phyloP scores from a whole-genome alignment of 2,797 vertebrate genomes.

The Malacoctenus gilli region DNA sequence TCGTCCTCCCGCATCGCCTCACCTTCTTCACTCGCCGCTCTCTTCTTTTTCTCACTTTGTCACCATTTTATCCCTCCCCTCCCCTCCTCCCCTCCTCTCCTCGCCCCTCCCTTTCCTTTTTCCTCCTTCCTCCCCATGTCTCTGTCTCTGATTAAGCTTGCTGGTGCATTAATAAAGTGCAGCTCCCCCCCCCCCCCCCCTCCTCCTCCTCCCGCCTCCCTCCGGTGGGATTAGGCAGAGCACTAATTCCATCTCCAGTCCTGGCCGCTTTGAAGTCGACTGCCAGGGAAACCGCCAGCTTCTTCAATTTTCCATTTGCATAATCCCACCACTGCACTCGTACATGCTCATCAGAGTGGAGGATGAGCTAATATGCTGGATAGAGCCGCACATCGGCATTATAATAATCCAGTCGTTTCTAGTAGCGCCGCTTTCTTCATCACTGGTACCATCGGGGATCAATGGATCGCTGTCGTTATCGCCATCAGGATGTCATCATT shows the following conservation, averaged over 20 bases:
- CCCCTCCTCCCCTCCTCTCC: neutral
- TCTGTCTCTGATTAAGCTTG: conserved; percentile 67
- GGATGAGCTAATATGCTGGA: conserved; percentile 72
- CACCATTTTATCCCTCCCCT: conserved; percentile 20
- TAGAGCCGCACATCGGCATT: conserved; percentile 59
- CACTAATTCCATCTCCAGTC: conserved; percentile 82
- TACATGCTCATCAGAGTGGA: conserved; percentile 74
- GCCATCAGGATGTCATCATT: conserved; percentile 31
- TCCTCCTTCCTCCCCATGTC: neutral
- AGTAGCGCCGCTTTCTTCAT: conserved; percentile 42
- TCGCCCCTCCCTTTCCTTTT: conserved; percentile 8
- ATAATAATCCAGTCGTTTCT: conserved; percentile 66
- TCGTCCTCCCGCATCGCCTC: conserved; percentile 18
- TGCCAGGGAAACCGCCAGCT: conserved; percentile 69
- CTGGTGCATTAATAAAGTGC: conserved; percentile 78
- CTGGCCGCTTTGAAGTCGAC: conserved; percentile 80
- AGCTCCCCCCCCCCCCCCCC: conserved; percentile 62
- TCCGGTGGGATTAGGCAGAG: conserved; percentile 79
- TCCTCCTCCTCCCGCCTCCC: conserved; percentile 67
- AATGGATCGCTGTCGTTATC: conserved; percentile 41
- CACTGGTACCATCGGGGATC: conserved; percentile 47
- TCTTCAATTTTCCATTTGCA: conserved; percentile 77
- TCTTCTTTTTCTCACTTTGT: conserved; percentile 31
- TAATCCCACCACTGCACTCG: conserved; percentile 78
- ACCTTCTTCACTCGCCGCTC: no score